These are phyloP conservation scores for Aphrocallistes beatrix DNA, from an alignment of 37 sponge, comb jelly and placozoan genomes.

Conservation along the genomic window DNA sequence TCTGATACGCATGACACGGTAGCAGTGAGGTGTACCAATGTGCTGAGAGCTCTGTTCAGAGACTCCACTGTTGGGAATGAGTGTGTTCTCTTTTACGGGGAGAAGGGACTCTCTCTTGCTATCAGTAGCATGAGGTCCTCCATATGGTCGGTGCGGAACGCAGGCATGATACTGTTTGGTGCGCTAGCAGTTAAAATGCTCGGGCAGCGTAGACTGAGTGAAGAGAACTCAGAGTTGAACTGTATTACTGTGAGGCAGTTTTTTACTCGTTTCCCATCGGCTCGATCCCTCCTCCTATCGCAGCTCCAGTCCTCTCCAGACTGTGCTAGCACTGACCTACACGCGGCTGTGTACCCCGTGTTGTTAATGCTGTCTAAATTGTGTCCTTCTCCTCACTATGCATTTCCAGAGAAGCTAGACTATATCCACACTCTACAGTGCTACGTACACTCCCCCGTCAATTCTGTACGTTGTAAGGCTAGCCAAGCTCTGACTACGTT, in stretches of 20 bases:
- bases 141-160: not conserved
- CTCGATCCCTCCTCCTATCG: not conserved
- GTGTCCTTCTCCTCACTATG: not conserved
- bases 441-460: not conserved
- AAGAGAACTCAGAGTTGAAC: not conserved
- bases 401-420: not conserved
- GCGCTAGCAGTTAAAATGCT: not conserved
- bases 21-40: not conserved
- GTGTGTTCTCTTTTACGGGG: not conserved
- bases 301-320: not conserved
- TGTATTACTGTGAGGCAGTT: not conserved
- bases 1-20: constrained; percentile 3
- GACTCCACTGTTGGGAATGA: not conserved
- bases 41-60: not conserved
- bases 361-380: not conserved
- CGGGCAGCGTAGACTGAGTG: not conserved
- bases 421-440: not conserved
- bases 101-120: not conserved
- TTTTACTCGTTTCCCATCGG: not conserved
- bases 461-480: not conserved
- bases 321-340: not conserved
- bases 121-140: not conserved
- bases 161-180: constrained; percentile 6
- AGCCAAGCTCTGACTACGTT: constrained; percentile 5
- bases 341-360: not conserved